phyloP scores from a whole-genome alignment of 2,888 invertebrate species.

The Fragum sueziense region DNA sequence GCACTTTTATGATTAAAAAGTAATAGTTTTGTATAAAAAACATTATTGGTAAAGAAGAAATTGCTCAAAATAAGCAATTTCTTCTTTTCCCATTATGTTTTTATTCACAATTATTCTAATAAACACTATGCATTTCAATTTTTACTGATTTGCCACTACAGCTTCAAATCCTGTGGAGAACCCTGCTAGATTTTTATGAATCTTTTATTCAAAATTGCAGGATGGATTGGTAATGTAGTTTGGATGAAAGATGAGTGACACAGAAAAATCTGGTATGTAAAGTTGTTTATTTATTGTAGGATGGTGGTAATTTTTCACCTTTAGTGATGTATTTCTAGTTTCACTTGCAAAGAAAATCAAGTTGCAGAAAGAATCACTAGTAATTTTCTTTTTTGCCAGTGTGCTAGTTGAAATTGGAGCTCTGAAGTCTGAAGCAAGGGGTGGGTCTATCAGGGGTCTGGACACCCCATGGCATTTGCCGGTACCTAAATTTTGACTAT shows the following conservation, averaged over 20 bases:
- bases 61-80: too few species aligned
- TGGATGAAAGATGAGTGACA: conserved; percentile 31
- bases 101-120: too few species aligned
- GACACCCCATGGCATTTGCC: neutral
- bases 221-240: neutral
- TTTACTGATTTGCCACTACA: too few species aligned
- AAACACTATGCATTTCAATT: too few species aligned
- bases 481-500: too few species aligned
- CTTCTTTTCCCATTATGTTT: too few species aligned
- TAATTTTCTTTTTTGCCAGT: neutral
- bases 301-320: too few species aligned
- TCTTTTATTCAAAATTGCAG: neutral
- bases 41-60: too few species aligned
- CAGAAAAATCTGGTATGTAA: conserved; percentile 39
- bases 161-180: neutral
- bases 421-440: neutral
- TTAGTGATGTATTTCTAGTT: neutral
- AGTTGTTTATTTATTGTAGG: too few species aligned
- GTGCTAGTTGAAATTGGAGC: neutral
- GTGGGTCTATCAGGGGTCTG: neutral
- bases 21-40: too few species aligned
- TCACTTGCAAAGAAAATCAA: neutral
- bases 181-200: neutral
- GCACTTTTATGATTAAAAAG: neutral
- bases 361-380: neutral